These are phyloP conservation scores for Tetraneura akinire DNA, from an alignment of 1,140 invertebrate species.

Conservation along the genomic window DNA sequence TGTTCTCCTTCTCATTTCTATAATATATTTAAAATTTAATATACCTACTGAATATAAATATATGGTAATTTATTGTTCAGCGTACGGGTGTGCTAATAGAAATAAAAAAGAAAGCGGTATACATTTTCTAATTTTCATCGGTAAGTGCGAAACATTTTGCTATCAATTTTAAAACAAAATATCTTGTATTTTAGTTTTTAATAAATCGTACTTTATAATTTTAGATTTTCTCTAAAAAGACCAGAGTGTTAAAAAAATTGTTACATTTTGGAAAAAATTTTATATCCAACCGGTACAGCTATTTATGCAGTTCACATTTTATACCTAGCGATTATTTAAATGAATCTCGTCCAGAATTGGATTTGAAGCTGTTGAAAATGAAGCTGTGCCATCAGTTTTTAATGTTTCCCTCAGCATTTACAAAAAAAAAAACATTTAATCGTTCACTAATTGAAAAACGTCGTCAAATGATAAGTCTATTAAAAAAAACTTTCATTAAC, in stretches of 20 bases:
- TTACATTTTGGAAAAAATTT: background rate
- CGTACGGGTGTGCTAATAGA: background rate
- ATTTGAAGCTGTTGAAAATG: background rate
- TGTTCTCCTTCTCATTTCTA: too few species aligned
- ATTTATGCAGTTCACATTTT: slow-evolving; percentile 8
- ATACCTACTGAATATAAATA: too few species aligned
- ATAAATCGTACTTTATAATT: background rate
- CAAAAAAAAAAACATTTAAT: background rate
- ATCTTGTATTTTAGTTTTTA: background rate
- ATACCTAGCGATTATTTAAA: slow-evolving; percentile 12
- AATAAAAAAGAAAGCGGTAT: background rate
- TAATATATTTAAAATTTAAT: too few species aligned
- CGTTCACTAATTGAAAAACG: background rate
- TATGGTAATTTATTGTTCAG: background rate
- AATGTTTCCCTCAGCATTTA: background rate
- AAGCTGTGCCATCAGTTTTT: background rate
- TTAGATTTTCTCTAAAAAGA: slow-evolving; percentile 7
- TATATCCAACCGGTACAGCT: background rate
- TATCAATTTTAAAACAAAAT: background rate
- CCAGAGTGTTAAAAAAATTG: slow-evolving; percentile 3
- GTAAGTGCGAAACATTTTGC: background rate
- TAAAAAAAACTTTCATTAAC: background rate
- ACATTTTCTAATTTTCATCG: slow-evolving; percentile 18
- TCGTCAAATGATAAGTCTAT: slow-evolving; percentile 2
- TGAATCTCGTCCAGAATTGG: slow-evolving; percentile 11